Evolutionary conservation across 1,140 invertebrate species (phyloP).

Genomic region (Cotesia chilonis): DNA sequence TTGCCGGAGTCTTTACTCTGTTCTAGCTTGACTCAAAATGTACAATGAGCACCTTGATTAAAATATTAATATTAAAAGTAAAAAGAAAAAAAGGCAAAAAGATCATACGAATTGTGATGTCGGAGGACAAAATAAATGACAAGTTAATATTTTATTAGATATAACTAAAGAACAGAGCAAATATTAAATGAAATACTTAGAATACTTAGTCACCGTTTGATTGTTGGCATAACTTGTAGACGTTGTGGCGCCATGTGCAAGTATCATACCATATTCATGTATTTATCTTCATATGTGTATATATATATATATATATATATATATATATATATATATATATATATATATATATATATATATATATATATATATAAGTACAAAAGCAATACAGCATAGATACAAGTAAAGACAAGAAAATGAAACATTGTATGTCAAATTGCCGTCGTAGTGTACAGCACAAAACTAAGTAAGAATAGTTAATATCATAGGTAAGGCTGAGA

Average conservation of each 20-base stretch:
- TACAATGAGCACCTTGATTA: no score
- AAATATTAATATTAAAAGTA: no score
- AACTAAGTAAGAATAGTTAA: slow-evolving; percentile 17
- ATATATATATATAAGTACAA: slow-evolving; percentile 7
- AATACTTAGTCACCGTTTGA: neutral
- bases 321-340: neutral
- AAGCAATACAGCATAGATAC: neutral
- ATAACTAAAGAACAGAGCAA: neutral
- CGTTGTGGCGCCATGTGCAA: slow-evolving; percentile 19
- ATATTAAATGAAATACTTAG: slow-evolving; percentile 1
- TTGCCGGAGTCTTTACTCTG: no score
- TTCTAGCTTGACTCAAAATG: no score
- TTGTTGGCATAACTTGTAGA: slow-evolving; percentile 26
- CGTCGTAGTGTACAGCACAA: neutral
- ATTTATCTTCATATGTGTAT: neutral
- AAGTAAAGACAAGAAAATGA: slow-evolving; percentile 12
- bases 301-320: slow-evolving; percentile 5
- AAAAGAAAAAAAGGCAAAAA: no score
- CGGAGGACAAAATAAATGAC: no score
- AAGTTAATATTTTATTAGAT: neutral
- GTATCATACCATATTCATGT: neutral
- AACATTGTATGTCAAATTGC: slow-evolving; percentile 3
- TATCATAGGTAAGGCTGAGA: neutral
- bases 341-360: neutral
- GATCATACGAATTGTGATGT: no score